Evolutionary conservation across 35 echinoderm and acorn worm species (phyloP).

Genomic region (Stichopus chloronotus): DNA sequence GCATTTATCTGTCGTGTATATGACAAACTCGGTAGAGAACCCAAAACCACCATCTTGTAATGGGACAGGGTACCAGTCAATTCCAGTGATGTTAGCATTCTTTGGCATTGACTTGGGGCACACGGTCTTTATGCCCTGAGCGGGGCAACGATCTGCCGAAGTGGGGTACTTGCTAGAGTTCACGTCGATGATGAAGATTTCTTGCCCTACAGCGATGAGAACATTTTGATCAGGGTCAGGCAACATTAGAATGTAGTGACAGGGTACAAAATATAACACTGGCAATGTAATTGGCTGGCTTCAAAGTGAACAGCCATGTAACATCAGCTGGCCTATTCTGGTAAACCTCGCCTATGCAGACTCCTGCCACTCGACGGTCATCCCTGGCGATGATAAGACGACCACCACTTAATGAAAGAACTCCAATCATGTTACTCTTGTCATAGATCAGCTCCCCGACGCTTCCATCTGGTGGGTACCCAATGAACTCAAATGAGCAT

Average conservation of each 20-base stretch:
- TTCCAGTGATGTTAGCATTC: conserved; percentile 37
- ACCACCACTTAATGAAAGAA: conserved; percentile 29
- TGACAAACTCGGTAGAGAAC: conserved; percentile 47
- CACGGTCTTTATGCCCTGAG: conserved; percentile 7
- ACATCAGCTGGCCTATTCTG: conserved; percentile 6
- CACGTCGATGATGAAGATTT: conserved; percentile 52
- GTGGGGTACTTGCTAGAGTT: conserved; percentile 47
- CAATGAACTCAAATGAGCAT: conserved; percentile 33
- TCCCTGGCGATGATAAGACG: conserved; percentile 42
- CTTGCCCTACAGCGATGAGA: conserved; percentile 48
- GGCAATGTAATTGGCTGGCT: conserved; percentile 47
- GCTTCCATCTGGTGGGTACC: conserved; percentile 40
- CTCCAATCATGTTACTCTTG: neutral
- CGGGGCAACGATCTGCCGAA: conserved; percentile 25
- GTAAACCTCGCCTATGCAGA: conserved; percentile 39
- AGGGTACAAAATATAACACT: conserved; percentile 48
- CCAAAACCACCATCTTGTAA: neutral
- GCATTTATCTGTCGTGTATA: conserved; percentile 31
- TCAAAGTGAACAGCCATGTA: conserved; percentile 35
- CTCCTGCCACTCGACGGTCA: conserved; percentile 39
- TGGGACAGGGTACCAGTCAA: conserved; percentile 47
- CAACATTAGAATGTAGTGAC: neutral
- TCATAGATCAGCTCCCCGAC: conserved; percentile 50
- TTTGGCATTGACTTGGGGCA: conserved; percentile 51
- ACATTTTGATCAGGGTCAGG: conserved; percentile 28